Evolutionary conservation across 2,113 vertebrate species (phyloP), one percentile per base, ranked within the genome.

Genomic region (Thomomys bottae): DNA sequence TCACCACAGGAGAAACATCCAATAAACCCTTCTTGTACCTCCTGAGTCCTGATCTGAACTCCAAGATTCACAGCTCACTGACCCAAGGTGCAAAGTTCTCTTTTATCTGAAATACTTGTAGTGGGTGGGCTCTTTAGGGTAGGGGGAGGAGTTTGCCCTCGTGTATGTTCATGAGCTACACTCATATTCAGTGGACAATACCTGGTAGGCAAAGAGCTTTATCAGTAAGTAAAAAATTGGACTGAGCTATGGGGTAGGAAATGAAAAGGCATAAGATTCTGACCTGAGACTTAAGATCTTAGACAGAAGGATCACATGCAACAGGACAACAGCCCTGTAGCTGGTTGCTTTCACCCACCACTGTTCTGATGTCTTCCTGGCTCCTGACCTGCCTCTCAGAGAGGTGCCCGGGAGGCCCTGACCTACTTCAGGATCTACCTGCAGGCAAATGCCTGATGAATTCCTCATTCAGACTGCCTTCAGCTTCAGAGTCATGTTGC

Each of bases 361-460:
- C 14, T 59, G 38, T 42, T 17, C 45, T 15, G 6, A 11, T 45
- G 32, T n/a, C 42, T 32, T 64, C 10, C 34, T 3, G 40, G 38
- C 2, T 40, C 0, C 0, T 5, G 9, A 1, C 28, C 3, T 3
- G 57, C 79, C 28, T 4, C 1, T 32, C 75, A 26, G 17, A 42
- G 38, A 66, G 45, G 28, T 0, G 6, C 54, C 68, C 8, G 21
- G 32, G 49, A 23, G 14, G 59, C 42, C 11, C 3, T 2, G 5
- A 6, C 32, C 45, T 24, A 3, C 14, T 3, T 38, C 38, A 38
- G 78, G n/a, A 34, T 20, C 2, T 42, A 59, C 79, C 70, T 15
- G 24, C 32, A 5, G 0, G 0, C 3, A 64, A 26, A 8, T 4
- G 42, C 26, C 57, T 78, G 38, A 36, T 59, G 17, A 76, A 42